A percentile compares a stretch with the other conserved stretches of the same genome.
These are phyloP conservation scores for Oscheius sp. DNA, from an alignment of 2,888 invertebrate genomes.

Conservation along the genomic window DNA sequence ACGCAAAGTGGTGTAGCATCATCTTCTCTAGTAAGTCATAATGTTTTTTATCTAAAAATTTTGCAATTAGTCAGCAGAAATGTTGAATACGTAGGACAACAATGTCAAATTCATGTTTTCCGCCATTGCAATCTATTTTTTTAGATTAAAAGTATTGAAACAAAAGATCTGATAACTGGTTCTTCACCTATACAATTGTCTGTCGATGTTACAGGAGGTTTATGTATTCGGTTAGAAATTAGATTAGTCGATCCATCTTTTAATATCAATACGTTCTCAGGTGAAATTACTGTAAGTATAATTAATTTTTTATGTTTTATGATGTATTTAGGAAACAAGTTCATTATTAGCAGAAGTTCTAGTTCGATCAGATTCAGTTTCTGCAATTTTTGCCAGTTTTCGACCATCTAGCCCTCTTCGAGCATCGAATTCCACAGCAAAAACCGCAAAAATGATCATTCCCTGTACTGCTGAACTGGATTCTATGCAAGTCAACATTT, in stretches of 20 bases:
- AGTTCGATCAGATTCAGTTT: conserved; percentile 36
- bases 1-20: too few species aligned
- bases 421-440: background rate
- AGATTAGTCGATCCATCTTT: conserved; percentile 48
- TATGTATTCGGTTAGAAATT: conserved; percentile 45
- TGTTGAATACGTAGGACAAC: too few species aligned
- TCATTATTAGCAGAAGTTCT: background rate
- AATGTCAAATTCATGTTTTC: too few species aligned
- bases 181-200: conserved; percentile 61
- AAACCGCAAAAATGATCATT: background rate
- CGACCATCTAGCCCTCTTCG: conserved; percentile 4
- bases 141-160: too few species aligned
- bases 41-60: too few species aligned
- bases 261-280: conserved; percentile 2
- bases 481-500: conserved; percentile 39
- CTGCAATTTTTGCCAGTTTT: conserved; percentile 18
- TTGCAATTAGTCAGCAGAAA: too few species aligned
- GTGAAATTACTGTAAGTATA: background rate
- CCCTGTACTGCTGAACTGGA: conserved; percentile 36
- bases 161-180: too few species aligned
- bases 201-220: conserved; percentile 50
- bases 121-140: too few species aligned
- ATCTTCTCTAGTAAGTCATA: too few species aligned
- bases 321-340: conserved; percentile 11
- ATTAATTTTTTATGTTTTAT: too few species aligned